phyloP scores from a whole-genome alignment of 2,888 invertebrate genomes.

The Drosophila macrospina region DNA sequence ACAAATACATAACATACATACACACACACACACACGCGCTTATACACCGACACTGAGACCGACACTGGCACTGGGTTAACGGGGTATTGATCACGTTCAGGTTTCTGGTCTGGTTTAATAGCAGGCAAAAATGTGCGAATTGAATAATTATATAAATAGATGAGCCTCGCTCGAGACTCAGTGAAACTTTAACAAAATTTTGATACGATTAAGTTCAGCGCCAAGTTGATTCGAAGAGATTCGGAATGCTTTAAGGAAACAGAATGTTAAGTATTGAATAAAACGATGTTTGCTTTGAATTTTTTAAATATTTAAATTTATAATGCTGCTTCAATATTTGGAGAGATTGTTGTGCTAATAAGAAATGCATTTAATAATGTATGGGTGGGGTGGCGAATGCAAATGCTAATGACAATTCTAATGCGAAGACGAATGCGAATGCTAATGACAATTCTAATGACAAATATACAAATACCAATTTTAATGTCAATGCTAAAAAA shows the following conservation, averaged over 20 bases:
- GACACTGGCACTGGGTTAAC: neutral
- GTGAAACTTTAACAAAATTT: slow-evolving; percentile 17
- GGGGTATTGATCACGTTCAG: slow-evolving; percentile 4
- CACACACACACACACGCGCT: neutral
- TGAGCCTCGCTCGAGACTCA: slow-evolving; percentile 28
- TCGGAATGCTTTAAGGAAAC: neutral
- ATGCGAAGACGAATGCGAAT: too few species aligned
- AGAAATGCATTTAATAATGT: too few species aligned
- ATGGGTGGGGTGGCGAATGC: too few species aligned
- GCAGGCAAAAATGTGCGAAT: slow-evolving; percentile 1
- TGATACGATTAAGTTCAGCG: slow-evolving; percentile 17
- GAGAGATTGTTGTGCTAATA: too few species aligned
- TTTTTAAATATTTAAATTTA: too few species aligned
- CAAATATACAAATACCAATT: too few species aligned
- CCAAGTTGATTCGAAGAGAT: slow-evolving; percentile 31
- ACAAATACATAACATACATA: neutral
- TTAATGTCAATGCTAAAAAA: too few species aligned
- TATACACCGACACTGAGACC: neutral
- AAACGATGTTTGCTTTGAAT: neutral
- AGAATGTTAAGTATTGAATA: neutral
- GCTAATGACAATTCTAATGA: too few species aligned
- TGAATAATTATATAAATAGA: neutral
- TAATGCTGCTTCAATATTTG: too few species aligned
- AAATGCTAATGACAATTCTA: too few species aligned
- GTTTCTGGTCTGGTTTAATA: slow-evolving; percentile 1